A percentile compares a stretch with the other conserved stretches of the same genome.
Conservation (phyloP, 2,797 vertebrate genomes). For the Phylloscopus collybita region DNA sequence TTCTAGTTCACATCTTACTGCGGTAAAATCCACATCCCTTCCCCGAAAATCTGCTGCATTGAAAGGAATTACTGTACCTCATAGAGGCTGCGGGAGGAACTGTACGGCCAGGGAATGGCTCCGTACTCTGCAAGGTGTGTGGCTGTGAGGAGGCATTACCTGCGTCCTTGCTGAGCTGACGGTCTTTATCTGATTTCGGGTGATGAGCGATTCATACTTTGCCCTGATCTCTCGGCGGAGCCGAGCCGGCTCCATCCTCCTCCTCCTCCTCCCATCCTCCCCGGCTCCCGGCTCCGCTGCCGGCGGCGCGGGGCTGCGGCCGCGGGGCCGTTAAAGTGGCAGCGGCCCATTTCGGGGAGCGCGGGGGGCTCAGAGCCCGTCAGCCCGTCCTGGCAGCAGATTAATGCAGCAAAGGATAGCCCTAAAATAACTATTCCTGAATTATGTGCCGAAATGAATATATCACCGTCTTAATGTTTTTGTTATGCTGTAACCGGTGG, state of each 20-base stretch:
- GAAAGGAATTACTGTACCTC: slow-evolving; percentile 79
- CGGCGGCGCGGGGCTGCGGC: not conserved
- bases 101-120: slow-evolving; percentile 72
- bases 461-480: not conserved
- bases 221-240: slow-evolving; percentile 88
- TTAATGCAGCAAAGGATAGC: no score
- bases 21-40: slow-evolving; percentile 66
- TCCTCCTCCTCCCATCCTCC: slow-evolving; percentile 85
- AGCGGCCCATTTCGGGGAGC: slow-evolving; percentile 43
- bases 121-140: slow-evolving; percentile 74
- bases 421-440: not conserved
- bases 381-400: not conserved
- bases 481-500: not conserved
- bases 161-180: slow-evolving; percentile 79
- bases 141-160: slow-evolving; percentile 80
- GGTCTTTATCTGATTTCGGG: slow-evolving; percentile 77
- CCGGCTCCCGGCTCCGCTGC: not conserved
- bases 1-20: slow-evolving; percentile 31
- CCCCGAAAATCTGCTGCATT: slow-evolving; percentile 74
- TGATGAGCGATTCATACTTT: slow-evolving; percentile 84
- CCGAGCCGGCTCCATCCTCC: slow-evolving; percentile 90
- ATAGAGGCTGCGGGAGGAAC: slow-evolving; percentile 76
- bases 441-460: not conserved
- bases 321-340: slow-evolving; percentile 72
- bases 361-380: not conserved